Percentiles rank a stretch among this genome's conserved stretches.
Conservation (phyloP, 2,113 vertebrate genomes). For the Rhizomys pruinosus region DNA sequence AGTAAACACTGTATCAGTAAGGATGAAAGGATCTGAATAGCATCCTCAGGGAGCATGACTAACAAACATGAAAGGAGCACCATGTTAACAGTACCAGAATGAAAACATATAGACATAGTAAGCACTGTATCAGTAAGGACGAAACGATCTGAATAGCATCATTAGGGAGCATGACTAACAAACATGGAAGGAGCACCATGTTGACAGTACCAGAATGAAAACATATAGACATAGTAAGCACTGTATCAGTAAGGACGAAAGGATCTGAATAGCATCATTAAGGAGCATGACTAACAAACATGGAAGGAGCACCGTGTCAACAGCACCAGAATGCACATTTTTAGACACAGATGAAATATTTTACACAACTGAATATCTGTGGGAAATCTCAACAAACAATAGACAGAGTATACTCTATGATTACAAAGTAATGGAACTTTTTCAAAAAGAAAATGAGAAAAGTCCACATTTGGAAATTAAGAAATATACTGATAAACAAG, state of each 20-base stretch:
- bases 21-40: not conserved
- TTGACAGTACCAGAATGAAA: not conserved
- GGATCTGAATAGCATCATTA: not conserved
- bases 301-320: not conserved
- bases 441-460: slow-evolving; percentile 13
- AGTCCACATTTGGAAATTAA: slow-evolving; percentile 10
- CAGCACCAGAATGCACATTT: not conserved
- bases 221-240: not conserved
- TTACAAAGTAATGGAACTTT: not conserved
- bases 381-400: not conserved
- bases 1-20: not conserved
- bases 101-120: not conserved
- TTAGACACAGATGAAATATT: not conserved
- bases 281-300: not conserved
- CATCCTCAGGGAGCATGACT: not conserved
- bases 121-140: not conserved
- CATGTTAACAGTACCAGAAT: not conserved
- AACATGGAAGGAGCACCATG: not conserved
- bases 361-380: not conserved
- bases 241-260: not conserved
- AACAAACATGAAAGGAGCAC: not conserved
- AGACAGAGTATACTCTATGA: not conserved
- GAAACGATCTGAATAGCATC: not conserved
- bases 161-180: not conserved
- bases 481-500: not conserved